phyloP scores from a whole-genome alignment of 2,113 vertebrate genomes.

The Hemicordylus capensis region DNA sequence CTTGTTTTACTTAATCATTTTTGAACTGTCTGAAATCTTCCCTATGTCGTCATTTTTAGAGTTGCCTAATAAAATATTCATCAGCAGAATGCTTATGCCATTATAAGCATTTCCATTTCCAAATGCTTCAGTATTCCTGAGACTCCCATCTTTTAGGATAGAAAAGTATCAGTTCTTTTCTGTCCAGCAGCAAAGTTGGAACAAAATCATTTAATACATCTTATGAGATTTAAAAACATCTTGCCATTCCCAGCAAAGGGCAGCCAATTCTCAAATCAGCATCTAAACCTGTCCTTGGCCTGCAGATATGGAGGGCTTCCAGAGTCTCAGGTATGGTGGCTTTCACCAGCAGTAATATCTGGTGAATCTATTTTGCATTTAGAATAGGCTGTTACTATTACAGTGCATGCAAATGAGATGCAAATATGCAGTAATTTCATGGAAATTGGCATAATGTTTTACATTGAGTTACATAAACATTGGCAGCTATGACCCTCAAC shows the following conservation, averaged over 20 bases:
- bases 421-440: constrained; percentile 23
- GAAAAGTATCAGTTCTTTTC: background rate
- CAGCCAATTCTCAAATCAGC: background rate
- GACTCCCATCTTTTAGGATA: background rate
- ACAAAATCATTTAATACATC: background rate
- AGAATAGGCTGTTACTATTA: background rate
- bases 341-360: background rate
- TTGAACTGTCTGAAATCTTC: background rate
- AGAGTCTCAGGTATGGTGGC: background rate
- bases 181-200: background rate
- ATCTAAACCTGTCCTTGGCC: background rate
- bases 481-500: constrained; percentile 1
- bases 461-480: constrained; percentile 3
- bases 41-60: background rate
- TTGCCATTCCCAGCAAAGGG: background rate
- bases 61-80: background rate
- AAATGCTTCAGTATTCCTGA: background rate
- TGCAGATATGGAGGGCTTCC: background rate
- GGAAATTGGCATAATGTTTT: constrained; percentile 27
- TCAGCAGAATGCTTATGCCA: background rate
- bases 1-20: background rate
- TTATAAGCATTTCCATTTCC: background rate
- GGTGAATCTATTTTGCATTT: background rate
- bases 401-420: constrained; percentile 8
- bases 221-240: background rate